phyloP scores from a whole-genome alignment of 1,140 invertebrate species.

The Papilio glaucus region DNA sequence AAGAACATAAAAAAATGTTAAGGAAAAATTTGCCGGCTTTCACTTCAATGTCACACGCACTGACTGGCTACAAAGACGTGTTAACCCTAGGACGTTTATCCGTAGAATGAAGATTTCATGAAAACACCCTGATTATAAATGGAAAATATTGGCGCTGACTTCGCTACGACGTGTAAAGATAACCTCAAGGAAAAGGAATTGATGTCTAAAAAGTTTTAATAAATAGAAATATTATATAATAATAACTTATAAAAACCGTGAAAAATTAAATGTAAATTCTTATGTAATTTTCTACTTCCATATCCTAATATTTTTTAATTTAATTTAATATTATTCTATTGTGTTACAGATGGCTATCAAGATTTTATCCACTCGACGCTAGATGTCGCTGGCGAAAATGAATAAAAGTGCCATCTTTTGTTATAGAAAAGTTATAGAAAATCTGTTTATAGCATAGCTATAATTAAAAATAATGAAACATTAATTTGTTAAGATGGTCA shows the following conservation, averaged over 20 bases:
- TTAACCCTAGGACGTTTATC: slow-evolving; percentile 79
- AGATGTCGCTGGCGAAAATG: slow-evolving; percentile 46
- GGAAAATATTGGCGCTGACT: slow-evolving; percentile 80
- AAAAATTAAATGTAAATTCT: neutral
- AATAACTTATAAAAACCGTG: neutral
- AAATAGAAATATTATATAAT: neutral
- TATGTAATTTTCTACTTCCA: neutral
- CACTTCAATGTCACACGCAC: slow-evolving; percentile 77
- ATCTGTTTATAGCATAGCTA: no score
- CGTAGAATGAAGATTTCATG: slow-evolving; percentile 79
- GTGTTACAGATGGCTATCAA: slow-evolving; percentile 43
- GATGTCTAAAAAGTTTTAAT: neutral
- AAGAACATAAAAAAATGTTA: slow-evolving; percentile 41
- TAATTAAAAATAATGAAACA: no score
- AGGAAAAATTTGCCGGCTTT: slow-evolving; percentile 59
- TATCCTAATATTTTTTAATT: neutral
- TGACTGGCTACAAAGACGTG: slow-evolving; percentile 67
- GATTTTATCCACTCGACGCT: slow-evolving; percentile 45
- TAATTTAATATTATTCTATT: slow-evolving; percentile 29
- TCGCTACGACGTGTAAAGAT: slow-evolving; percentile 55
- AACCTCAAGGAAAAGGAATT: slow-evolving; percentile 43
- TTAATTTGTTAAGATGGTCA: no score
- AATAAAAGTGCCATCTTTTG: slow-evolving; percentile 16
- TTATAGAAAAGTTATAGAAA: neutral
- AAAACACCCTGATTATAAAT: slow-evolving; percentile 82